Evolutionary conservation across 2,888 invertebrate species (phyloP), one percentile per base, ranked within the genome.

Genomic region (Nineta flava): DNA sequence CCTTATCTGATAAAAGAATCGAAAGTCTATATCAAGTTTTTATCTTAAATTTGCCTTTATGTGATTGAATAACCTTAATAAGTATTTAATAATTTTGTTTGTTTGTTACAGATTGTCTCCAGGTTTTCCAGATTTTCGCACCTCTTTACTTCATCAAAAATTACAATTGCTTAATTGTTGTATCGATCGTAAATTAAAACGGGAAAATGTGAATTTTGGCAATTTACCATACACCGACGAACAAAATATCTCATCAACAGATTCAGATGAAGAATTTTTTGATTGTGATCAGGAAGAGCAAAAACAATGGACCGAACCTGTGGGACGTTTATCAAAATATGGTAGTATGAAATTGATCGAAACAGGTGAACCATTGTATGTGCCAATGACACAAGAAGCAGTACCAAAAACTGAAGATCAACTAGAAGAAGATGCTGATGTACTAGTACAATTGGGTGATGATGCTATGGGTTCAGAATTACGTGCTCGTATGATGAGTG

Each of bases 371-470:
- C 74, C 74, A 38, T 70, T 91, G 48, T 92, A 84, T 64, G 76
- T 90, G 53, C 92, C 92, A 0, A 66, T 83, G 16, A 90, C 90
- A 0, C 78, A 94, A 76, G 95, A 97, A 60, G 87, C 92, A 0
- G 87, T 92, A 4, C 95, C 96, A 10, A 90, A 96, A 75, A 97
- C 97, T 1, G 97, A 99, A 65, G 97, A 97, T 68, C 88, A 94
- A 65, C 67, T 96, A 52, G 90, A 93, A 61, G 91, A 93, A 62
- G 94, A 96, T 63, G 87, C 92, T 0, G 87, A 92, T 63, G 79
- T 90, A 47, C 79, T 97, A 72, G 75, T 92, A 46, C 83, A 87
- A 57, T 71, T 96, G 26, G 93, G 93, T 2, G 84, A 90, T 2
- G 83, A 88, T 59, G 82, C 87, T 9, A 80, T 83, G 59, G 87